These are phyloP conservation scores for Stigmatopora nigra DNA, from an alignment of 2,113 vertebrate genomes.

Conservation along the genomic window DNA sequence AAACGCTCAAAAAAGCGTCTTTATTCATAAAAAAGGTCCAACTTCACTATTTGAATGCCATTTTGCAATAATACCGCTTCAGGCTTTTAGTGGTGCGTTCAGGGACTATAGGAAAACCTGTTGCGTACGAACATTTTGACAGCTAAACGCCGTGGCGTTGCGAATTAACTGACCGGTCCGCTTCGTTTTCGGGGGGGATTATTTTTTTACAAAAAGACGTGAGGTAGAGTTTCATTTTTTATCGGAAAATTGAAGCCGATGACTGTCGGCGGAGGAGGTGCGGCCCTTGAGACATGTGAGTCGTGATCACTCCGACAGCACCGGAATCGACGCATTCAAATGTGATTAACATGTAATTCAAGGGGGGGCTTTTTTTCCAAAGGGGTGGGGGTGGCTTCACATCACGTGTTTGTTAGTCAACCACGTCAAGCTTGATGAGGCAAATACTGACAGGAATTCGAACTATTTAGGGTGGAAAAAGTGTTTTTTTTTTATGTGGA, in stretches of 20 bases:
- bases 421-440: constrained; percentile 3
- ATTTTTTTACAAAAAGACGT: too few species aligned
- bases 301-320: constrained; percentile 46
- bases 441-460: background rate
- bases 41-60: background rate
- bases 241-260: background rate
- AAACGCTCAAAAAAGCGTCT: too few species aligned
- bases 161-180: background rate
- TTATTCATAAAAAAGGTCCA: too few species aligned
- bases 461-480: background rate
- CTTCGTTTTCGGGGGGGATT: too few species aligned
- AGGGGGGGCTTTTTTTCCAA: background rate
- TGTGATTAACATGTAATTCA: constrained; percentile 5
- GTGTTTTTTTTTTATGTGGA: background rate
- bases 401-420: constrained; percentile 5
- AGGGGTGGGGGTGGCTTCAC: background rate
- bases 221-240: background rate
- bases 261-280: constrained; percentile 7
- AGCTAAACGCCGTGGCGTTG: background rate
- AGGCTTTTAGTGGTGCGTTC: background rate
- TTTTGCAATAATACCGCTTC: too few species aligned
- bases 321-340: background rate
- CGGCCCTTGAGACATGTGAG: constrained; percentile 49
- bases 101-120: background rate
- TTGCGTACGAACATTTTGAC: constrained; percentile 1